Evolutionary conservation across 2,113 vertebrate genomes (phyloP), one percentile per base, ranked within the genome.

Genomic region (Eublepharis macularius): DNA sequence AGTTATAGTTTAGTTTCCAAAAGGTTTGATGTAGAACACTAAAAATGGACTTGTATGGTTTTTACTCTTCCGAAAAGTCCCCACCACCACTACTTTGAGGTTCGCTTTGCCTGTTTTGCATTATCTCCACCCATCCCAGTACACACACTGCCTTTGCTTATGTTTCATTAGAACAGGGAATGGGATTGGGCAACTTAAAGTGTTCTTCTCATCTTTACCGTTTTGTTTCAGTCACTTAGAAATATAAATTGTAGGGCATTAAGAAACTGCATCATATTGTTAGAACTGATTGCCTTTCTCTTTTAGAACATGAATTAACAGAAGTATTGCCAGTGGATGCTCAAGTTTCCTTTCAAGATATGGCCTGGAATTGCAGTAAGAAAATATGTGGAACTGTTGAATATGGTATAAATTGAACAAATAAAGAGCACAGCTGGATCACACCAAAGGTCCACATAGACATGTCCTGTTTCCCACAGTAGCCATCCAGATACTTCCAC

Each of bases 341-440:
- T 83, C 95, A 93, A 39, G 78, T 97, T 41, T 80, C 57, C 90
- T 93, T 97, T 78, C 94, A 96, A 92, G 96, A 97, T 24, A 96
- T 97, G 97, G 90, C 91, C 88, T 97, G 96, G 96, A 94, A 96
- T 66, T 88, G 95, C 94, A 96, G 97, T 97, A 94, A 7, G 92
- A 91, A 39, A 72, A 72, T 72, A 73, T 19, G 29, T 79, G 21
- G 43, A 79, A 63, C 24, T 73, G 32, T 1, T 1, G 70, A 19
- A 74, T 65, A 3, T n/a, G 1, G 80, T 70, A 70, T 39, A 36
- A 80, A 80, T 21, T 14, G 51, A 80, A 21, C 47, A 34, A 70
- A 63, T 63, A 12, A 82, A 65, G 49, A n/a, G 8, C 43, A 3
- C 6, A 45, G 10, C 3, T 45, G 39, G 4, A 45, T 70, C 16